Percentiles rank a stretch among this genome's conserved stretches.
These are phyloP conservation scores for Trichogramma pretiosum DNA, from an alignment of 1,140 invertebrate species.

Conservation along the genomic window DNA sequence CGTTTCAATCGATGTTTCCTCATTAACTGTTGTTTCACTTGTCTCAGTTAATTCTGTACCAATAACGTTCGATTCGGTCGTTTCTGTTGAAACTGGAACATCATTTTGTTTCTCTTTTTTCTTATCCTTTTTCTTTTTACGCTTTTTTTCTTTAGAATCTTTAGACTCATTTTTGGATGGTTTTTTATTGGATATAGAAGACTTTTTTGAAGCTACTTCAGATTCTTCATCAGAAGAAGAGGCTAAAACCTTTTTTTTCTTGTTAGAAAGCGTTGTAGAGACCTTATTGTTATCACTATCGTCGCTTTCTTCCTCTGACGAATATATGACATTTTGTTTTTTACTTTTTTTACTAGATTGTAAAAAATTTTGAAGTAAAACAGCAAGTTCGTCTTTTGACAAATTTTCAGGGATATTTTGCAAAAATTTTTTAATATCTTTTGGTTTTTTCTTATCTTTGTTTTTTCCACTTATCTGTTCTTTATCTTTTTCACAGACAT, in stretches of 20 bases:
- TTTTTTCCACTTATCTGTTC: too few species aligned
- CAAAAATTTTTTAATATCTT: too few species aligned
- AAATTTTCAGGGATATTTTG: too few species aligned
- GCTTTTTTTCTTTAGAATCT: background rate
- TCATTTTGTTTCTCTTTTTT: slow-evolving; percentile 2
- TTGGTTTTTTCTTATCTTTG: slow-evolving; percentile 1
- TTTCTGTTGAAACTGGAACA: background rate
- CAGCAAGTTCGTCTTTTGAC: too few species aligned
- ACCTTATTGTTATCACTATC: background rate
- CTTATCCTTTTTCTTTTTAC: background rate
- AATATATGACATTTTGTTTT: slow-evolving; percentile 9
- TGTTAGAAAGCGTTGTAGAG: too few species aligned
- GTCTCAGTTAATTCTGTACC: background rate
- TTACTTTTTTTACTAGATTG: too few species aligned
- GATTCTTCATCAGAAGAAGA: slow-evolving; percentile 6
- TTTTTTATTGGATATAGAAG: too few species aligned
- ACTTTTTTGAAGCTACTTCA: background rate
- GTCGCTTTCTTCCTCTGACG: slow-evolving; percentile 1
- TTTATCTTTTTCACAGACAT: too few species aligned
- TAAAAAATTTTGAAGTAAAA: too few species aligned
- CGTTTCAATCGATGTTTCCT: slow-evolving; percentile 1
- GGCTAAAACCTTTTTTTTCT: slow-evolving; percentile 5
- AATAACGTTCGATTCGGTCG: background rate
- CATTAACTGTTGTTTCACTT: slow-evolving; percentile 31
- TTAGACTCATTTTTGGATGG: background rate